Evolutionary conservation across 2,797 vertebrate species (phyloP).

Genomic region (Tympanoctomys barrerae): DNA sequence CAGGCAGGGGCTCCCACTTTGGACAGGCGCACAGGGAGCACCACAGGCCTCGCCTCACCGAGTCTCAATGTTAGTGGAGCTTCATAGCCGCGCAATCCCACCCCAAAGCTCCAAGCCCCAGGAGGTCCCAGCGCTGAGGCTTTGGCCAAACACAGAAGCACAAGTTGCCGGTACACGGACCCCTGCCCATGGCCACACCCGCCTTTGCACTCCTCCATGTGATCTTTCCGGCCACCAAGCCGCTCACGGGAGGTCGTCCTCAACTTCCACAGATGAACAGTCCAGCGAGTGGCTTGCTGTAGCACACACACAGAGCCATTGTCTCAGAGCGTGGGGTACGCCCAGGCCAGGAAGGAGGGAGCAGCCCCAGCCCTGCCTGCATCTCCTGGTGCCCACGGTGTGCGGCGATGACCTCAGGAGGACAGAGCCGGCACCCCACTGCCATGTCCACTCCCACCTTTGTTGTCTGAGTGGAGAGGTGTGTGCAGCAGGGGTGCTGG

Average conservation of each 20-base stretch:
- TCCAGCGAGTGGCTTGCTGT: not conserved
- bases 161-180: not conserved
- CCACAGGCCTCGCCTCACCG: not conserved
- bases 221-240: not conserved
- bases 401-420: not conserved
- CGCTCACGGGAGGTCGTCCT: not conserved
- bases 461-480: not conserved
- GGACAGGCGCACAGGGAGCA: fast-evolving
- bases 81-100: not conserved
- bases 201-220: not conserved
- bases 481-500: not conserved
- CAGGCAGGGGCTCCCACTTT: not conserved
- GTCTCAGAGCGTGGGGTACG: not conserved
- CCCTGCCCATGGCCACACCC: not conserved
- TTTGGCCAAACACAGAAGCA: not conserved
- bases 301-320: not conserved
- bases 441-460: not conserved
- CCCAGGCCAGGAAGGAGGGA: not conserved
- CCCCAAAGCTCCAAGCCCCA: not conserved
- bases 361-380: not conserved
- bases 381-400: not conserved
- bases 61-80: not conserved
- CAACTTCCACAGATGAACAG: not conserved
- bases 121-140: not conserved
- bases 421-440: not conserved